These are phyloP conservation scores for Nematostella vectensis DNA, from an alignment of 92 coral and sea anemone genomes.

Conservation along the genomic window DNA sequence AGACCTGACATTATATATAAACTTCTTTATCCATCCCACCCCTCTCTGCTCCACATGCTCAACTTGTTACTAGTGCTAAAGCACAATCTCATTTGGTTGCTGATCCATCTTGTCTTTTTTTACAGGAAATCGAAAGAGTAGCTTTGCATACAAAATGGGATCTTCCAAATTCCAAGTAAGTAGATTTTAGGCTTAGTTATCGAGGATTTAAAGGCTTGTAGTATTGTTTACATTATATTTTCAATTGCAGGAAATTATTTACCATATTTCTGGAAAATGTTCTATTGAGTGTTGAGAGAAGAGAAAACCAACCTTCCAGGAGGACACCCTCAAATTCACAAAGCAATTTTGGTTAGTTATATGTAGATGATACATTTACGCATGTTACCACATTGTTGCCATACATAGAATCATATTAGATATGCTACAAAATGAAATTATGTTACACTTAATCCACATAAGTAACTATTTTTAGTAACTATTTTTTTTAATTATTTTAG, in stretches of 20 bases:
- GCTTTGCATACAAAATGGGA: conserved; percentile 81
- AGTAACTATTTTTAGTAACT: background rate
- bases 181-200: too few species aligned
- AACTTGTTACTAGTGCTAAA: too few species aligned
- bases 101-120: background rate
- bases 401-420: background rate
- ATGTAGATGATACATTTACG: background rate
- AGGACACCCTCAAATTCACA: conserved; percentile 1
- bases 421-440: too few species aligned
- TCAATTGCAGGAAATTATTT: background rate
- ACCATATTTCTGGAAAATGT: background rate
- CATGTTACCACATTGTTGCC: too few species aligned
- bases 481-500: conserved; percentile 13
- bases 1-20: too few species aligned
- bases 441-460: background rate
- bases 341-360: conserved; percentile 20
- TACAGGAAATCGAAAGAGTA: conserved; percentile 70
- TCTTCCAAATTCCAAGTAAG: conserved; percentile 64
- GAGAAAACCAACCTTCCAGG: conserved; percentile 1
- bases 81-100: too few species aligned
- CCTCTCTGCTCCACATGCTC: too few species aligned
- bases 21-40: too few species aligned
- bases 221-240: background rate
- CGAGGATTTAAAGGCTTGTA: too few species aligned
- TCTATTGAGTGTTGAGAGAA: background rate